Conservation (phyloP, 2,888 invertebrate genomes). For the Phlogophora meticulosa region DNA sequence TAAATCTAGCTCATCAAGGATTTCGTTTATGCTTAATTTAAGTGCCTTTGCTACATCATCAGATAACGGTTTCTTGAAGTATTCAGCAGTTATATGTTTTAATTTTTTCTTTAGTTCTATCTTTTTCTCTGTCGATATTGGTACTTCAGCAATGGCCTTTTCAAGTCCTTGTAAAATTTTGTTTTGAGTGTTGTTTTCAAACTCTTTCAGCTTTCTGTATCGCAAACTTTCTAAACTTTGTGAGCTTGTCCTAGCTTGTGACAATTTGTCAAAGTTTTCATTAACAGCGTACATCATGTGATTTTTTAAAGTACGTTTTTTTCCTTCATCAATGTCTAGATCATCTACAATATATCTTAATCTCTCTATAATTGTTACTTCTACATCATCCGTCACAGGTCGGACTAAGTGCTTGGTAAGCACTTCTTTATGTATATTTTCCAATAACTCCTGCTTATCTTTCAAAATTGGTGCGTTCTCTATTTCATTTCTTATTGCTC, state of each 20-base stretch:
- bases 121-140: constrained; percentile 11
- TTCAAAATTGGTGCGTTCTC: constrained; percentile 8
- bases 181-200: neutral
- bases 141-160: neutral
- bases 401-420: constrained; percentile 24
- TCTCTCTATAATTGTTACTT: constrained; percentile 19
- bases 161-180: neutral
- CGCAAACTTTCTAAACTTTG: neutral
- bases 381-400: constrained; percentile 28
- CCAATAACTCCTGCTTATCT: constrained; percentile 22
- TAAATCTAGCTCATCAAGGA: too few species aligned
- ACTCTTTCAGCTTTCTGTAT: too few species aligned
- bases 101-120: neutral
- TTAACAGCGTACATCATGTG: neutral
- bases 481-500: constrained; percentile 8
- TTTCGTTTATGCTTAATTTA: too few species aligned
- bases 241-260: neutral
- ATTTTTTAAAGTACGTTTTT: constrained; percentile 9
- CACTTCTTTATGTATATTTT: constrained; percentile 9
- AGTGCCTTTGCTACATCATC: too few species aligned
- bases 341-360: constrained; percentile 17
- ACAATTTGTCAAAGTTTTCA: constrained; percentile 1
- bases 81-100: neutral
- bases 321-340: neutral
- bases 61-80: too few species aligned